Base-by-base conservation (phyloP, 2,888 invertebrate species). In the Argyresthia goedartella region DNA sequence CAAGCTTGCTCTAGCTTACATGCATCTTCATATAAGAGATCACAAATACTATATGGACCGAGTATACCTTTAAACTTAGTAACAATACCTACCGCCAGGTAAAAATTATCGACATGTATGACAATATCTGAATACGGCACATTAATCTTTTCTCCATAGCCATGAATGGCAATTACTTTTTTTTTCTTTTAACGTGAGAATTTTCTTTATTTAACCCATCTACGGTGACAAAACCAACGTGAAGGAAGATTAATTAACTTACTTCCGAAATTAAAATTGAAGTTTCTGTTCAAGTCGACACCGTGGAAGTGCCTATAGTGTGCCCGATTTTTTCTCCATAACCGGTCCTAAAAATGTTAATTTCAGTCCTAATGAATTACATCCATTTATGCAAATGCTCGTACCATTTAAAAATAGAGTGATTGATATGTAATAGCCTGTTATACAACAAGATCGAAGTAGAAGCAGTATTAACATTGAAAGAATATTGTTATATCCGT, bases 201-300 rank as follows among this genome's bases (percentile, higher is more conserved):
- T n/a, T 39, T 11, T 8, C 3, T 39, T 39, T 39, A 39, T 39
- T 8, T 39, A n/a, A 39, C 9, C 10, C 8, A 39, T 1, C 8
- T 3, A 8, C 3, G n/a, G n/a, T 8, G n/a, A 3, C 39, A 39
- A 39, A 3, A 39, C 3, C 3, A 39, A 39, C 9, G 9, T 36
- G 9, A 8, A 36, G 36, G 9, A 36, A 36, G 9, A 11, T 39
- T 6, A 11, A 39, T 8, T 44, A 8, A 66, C 76, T 71, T 62
- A 87, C 87, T 81, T 55, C 88, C 82, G 78, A 89, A 90, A 61
- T 71, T 80, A 59, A 87, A 84, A 51, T 76, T 87, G 74, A 90
- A 92, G 69, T 92, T 92, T 58, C 91, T 81, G 64, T 92, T 90
- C 10, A 91, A 86, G 73, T 92, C 90, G 3, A 89, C 88, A 1